phyloP scores from a whole-genome alignment of 2,888 invertebrate species.

The Latrodectus hesperus region DNA sequence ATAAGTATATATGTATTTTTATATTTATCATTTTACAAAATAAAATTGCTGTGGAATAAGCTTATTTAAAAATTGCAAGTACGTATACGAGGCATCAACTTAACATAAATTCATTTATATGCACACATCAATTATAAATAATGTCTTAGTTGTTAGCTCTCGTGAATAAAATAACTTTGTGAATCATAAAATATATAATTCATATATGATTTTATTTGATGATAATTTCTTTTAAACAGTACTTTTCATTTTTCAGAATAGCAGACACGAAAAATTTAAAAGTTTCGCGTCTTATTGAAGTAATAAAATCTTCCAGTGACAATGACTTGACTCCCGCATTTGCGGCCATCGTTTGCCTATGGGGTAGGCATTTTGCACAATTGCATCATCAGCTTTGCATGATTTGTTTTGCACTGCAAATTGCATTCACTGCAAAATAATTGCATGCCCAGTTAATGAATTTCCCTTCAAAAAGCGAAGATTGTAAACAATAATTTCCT shows the following conservation, averaged over 20 bases:
- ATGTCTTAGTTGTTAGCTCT: too few relatives aligned
- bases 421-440: background rate
- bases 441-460: background rate
- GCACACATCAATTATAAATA: too few relatives aligned
- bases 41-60: too few relatives aligned
- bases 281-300: slow-evolving; percentile 54
- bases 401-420: background rate
- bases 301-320: slow-evolving; percentile 76
- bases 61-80: too few relatives aligned
- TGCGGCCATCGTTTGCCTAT: slow-evolving; percentile 76
- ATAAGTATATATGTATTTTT: too few relatives aligned
- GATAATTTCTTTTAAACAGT: background rate
- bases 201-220: too few relatives aligned
- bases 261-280: slow-evolving; percentile 8
- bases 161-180: too few relatives aligned
- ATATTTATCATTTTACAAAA: too few relatives aligned
- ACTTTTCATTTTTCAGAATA: slow-evolving; percentile 41
- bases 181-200: too few relatives aligned
- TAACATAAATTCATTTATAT: too few relatives aligned
- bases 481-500: background rate
- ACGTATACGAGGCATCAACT: too few relatives aligned
- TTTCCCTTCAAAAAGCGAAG: background rate
- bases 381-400: background rate
- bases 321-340: slow-evolving; percentile 76
- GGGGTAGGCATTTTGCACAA: slow-evolving; percentile 74